phyloP scores from a whole-genome alignment of 2,888 invertebrate genomes.

The Unio pictorum region DNA sequence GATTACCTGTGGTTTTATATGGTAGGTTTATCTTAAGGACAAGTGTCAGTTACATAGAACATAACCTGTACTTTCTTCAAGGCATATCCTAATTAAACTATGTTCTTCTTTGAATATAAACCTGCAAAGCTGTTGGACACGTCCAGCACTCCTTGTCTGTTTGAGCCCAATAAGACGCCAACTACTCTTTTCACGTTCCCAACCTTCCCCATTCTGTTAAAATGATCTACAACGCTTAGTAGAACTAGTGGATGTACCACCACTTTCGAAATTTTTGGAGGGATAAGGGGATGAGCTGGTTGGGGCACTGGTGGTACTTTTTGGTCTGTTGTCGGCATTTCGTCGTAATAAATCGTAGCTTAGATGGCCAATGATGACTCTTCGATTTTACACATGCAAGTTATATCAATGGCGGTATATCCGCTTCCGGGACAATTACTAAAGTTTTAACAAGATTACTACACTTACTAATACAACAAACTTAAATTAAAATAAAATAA shows the following conservation, averaged over 20 bases:
- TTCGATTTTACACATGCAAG: no score
- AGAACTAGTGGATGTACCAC: constrained; percentile 98
- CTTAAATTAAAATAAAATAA: no score
- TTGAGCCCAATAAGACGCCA: constrained; percentile 95
- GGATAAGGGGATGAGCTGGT: constrained; percentile 12
- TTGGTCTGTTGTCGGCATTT: constrained; percentile 42
- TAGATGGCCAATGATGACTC: background rate
- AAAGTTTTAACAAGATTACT: background rate
- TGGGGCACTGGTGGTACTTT: constrained; percentile 22
- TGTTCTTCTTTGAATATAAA: constrained; percentile 72
- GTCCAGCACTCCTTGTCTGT: constrained; percentile 92
- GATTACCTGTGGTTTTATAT: no score
- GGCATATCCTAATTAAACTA: background rate
- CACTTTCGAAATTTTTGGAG: constrained; percentile 79
- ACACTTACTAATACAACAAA: no score
- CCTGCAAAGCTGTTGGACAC: constrained; percentile 99
- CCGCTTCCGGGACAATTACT: background rate
- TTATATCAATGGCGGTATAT: no score
- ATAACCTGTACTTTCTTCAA: no score
- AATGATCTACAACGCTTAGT: constrained; percentile 99
- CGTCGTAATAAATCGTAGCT: no score
- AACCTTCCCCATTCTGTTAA: constrained; percentile 99
- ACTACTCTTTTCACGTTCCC: constrained; percentile 98
- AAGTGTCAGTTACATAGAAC: no score
- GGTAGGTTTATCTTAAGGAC: no score